Evolutionary conservation across 2,888 invertebrate species (phyloP).

Genomic region (Holacanthella duospinosa): DNA sequence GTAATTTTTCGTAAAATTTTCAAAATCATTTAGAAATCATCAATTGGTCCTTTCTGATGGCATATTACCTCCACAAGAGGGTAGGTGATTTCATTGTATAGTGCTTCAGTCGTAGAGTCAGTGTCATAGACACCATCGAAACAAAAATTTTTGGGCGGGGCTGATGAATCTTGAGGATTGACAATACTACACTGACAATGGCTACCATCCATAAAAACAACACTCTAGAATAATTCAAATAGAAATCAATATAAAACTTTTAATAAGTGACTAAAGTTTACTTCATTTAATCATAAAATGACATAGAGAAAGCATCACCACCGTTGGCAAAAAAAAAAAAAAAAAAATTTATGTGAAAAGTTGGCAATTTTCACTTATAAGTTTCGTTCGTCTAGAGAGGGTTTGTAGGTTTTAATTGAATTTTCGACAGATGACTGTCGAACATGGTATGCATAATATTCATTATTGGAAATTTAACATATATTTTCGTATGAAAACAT

Average conservation of each 20-base stretch:
- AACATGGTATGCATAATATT: too few species aligned
- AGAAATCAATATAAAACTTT: not conserved
- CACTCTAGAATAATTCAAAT: constrained; percentile 46
- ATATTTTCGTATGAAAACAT: too few species aligned
- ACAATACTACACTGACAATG: constrained; percentile 52
- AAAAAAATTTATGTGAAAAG: too few species aligned
- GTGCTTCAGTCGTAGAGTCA: constrained; percentile 66
- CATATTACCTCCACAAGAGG: constrained; percentile 60
- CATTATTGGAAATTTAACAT: too few species aligned
- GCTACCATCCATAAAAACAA: constrained; percentile 55
- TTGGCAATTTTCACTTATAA: too few species aligned
- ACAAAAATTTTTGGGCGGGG: constrained; percentile 58
- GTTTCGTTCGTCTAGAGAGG: not conserved
- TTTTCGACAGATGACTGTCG: not conserved
- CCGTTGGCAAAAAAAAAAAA: too few species aligned
- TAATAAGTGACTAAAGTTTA: not conserved
- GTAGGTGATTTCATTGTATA: constrained; percentile 79
- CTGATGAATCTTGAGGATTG: constrained; percentile 52
- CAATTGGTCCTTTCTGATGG: not conserved
- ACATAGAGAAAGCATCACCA: too few species aligned
- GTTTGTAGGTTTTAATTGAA: not conserved
- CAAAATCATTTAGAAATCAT: not conserved
- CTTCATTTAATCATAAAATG: too few species aligned
- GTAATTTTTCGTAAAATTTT: not conserved
- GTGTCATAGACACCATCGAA: constrained; percentile 75